These are phyloP conservation scores for Alaudala cheleensis DNA, from an alignment of 2,113 vertebrate species.

Conservation along the genomic window DNA sequence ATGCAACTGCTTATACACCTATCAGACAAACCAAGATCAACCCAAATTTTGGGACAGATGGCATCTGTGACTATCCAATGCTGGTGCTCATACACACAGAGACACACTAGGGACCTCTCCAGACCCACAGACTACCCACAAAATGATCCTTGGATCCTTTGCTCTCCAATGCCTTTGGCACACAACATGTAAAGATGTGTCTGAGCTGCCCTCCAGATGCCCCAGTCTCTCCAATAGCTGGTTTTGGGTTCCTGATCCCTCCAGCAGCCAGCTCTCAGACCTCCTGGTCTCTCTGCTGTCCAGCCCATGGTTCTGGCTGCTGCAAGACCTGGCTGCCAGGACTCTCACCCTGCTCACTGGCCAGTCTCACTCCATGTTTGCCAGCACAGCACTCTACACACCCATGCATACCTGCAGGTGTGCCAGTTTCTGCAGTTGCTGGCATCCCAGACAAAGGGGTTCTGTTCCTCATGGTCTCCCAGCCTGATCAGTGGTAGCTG, in stretches of 20 bases:
- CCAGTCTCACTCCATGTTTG: not conserved
- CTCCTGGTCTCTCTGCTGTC: not conserved
- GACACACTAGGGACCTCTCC: not conserved
- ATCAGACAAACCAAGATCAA: not conserved
- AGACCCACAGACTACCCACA: not conserved
- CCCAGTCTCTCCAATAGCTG: fast-evolving
- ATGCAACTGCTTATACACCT: fast-evolving
- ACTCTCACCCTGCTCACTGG: not conserved
- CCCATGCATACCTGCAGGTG: not conserved
- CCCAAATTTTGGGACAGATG: not conserved
- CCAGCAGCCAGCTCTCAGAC: not conserved
- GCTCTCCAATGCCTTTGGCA: not conserved
- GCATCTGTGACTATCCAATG: not conserved
- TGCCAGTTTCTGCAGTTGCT: not conserved
- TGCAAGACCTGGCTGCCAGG: not conserved
- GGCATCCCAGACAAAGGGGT: not conserved
- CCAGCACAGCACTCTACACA: not conserved
- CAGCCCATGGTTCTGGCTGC: not conserved
- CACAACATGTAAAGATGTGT: not conserved
- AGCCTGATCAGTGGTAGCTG: not conserved
- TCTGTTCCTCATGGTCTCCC: not conserved
- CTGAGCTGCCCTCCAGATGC: fast-evolving
- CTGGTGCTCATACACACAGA: not conserved
- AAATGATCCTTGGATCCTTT: not conserved
- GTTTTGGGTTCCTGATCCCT: not conserved